phyloP scores from a whole-genome alignment of 2,113 vertebrate species.

The Tachuris rubrigastra region DNA sequence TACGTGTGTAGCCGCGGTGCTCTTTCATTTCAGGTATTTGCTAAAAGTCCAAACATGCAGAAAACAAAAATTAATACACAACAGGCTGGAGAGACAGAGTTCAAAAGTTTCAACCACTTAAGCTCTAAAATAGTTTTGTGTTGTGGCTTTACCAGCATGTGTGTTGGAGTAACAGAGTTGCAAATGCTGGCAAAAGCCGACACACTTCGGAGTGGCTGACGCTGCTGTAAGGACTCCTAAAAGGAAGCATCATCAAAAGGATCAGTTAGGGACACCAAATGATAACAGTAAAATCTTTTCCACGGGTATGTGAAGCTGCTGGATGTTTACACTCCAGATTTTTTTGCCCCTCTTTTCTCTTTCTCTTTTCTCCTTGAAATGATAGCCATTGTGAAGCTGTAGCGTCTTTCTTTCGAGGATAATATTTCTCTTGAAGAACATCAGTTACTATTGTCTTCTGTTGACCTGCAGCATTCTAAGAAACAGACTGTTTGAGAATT shows the following conservation, averaged over 20 bases:
- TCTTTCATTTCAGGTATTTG: not conserved
- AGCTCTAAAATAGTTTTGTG: not conserved
- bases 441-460: not conserved
- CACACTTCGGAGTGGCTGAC: not conserved
- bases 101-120: not conserved
- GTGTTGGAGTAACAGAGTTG: not conserved
- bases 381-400: not conserved
- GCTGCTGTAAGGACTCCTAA: not conserved
- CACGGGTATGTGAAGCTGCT: not conserved
- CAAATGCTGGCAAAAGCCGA: not conserved
- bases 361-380: not conserved
- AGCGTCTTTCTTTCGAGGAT: not conserved
- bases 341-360: not conserved
- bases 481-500: not conserved
- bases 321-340: not conserved
- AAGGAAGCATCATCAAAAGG: not conserved
- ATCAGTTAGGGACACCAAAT: not conserved
- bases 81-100: no score
- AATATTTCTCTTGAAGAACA: not conserved
- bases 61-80: not conserved
- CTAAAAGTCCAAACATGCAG: not conserved
- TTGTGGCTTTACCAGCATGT: not conserved
- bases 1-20: fast-evolving
- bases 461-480: not conserved
- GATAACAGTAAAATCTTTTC: not conserved